Percentiles rank a stretch among this genome's conserved stretches.
phyloP scores from a whole-genome alignment of 2,113 vertebrate genomes.

The Phrynosoma blainvillii region DNA sequence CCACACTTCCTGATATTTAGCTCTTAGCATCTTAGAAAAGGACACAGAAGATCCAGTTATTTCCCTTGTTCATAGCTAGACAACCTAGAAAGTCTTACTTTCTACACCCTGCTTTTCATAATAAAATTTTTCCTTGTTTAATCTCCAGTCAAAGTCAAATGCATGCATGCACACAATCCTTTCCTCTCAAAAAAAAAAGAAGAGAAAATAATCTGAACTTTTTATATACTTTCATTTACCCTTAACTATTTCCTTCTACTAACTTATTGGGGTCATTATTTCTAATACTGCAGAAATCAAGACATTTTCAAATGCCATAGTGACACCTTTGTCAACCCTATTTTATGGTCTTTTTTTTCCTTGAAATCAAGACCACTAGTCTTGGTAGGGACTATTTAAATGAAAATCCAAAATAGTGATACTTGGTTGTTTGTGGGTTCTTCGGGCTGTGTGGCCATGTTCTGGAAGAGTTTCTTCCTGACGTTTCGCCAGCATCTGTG shows the following conservation, averaged over 20 bases:
- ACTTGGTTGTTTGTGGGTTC: too few relatives aligned
- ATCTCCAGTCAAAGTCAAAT: neutral
- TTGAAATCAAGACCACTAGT: neutral
- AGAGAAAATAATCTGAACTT: neutral
- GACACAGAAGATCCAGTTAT: neutral
- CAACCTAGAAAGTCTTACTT: neutral
- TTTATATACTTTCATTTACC: neutral
- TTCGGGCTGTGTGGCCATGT: too few relatives aligned
- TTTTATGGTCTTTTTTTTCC: neutral
- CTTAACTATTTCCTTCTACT: neutral
- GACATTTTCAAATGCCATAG: neutral
- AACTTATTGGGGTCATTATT: neutral
- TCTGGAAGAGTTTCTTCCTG: too few relatives aligned
- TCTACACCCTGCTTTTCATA: neutral
- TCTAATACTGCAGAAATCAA: neutral
- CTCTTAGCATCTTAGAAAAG: neutral
- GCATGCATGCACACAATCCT: neutral
- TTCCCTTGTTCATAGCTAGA: neutral
- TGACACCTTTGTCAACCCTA: neutral
- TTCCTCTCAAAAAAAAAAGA: neutral
- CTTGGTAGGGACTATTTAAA: too few relatives aligned
- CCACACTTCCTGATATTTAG: neutral
- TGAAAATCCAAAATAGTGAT: too few relatives aligned
- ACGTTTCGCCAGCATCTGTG: too few relatives aligned
- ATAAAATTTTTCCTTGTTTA: neutral